Base-by-base conservation (phyloP, 2,113 vertebrate genomes). In the Porphyrio hochstetteri region DNA sequence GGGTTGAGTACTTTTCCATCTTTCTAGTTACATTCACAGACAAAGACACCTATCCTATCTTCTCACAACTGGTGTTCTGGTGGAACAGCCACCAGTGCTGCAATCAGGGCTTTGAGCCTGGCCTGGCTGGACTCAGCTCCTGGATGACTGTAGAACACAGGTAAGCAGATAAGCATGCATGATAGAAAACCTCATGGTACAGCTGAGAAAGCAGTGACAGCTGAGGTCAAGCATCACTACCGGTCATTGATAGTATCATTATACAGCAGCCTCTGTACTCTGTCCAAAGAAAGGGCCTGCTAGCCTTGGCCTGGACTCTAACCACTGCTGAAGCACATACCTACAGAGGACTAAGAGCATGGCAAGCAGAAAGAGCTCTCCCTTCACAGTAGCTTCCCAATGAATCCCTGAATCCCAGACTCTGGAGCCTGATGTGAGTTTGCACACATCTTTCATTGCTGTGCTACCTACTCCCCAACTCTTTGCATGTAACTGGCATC, bases 401-500 rank as follows among this genome's bases (percentile, higher is more conserved):
- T 1, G 4, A 31, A n/a, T 2, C 48, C 63, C 79, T 1, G 4
- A 31, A n/a, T 2, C 48, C 63, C 79, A 57, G 31, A 35, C 28
- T 40, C 61, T 31, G 52, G 7, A 56, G 33, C 23, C 79, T 81
- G 33, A 3, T 4, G 13, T 11, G 23, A 33, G 23, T 25, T 33
- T 76, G 38, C 38, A 50, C 1, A 0, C 5, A 3, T 6, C 15
- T 57, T 17, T 40, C 67, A 36, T 1, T 46, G 17, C 44, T 46
- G 44, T 18, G 44, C 44, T 46, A 46, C 44, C 44, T 46, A 46
- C 44, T 46, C 17, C 17, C 17, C 20, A 18, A 35, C 4, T 56
- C 64, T 56, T 5, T 0, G 35, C 65, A 53, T 0, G 0, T 13
- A 61, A 60, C 9, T 70, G 13, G 15, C 44, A 38, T 13, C 4